Evolutionary conservation across 2,113 vertebrate species (phyloP).

Genomic region (Anthoscopus minutus): DNA sequence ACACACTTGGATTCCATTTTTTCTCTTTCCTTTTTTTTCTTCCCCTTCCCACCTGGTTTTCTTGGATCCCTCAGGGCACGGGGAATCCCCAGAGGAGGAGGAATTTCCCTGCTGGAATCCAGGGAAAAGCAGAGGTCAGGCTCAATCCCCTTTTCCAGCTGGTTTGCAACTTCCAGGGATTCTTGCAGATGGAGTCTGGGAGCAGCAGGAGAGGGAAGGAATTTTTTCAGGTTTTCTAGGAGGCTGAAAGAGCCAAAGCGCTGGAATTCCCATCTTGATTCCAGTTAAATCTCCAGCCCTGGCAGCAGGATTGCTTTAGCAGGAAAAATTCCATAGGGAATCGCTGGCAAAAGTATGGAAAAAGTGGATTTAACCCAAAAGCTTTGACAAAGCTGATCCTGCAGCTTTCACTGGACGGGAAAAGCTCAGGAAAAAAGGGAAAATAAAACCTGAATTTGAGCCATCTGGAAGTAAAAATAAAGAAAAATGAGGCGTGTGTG

Average conservation of each 20-base stretch:
- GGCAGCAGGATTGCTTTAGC: background rate
- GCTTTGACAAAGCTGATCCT: background rate
- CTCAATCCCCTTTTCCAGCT: background rate
- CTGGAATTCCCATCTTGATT: background rate
- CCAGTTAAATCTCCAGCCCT: background rate
- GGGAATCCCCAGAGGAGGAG: background rate
- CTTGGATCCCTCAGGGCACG: accelerated
- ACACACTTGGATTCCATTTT: too few relatives aligned
- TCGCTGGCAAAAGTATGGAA: accelerated
- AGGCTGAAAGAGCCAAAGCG: background rate
- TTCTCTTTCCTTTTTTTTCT: background rate
- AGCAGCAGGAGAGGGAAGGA: background rate
- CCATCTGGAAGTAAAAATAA: background rate
- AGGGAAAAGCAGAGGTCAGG: background rate
- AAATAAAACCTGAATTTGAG: background rate
- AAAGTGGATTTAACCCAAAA: background rate
- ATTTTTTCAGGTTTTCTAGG: background rate
- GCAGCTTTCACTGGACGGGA: background rate
- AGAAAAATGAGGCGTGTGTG: accelerated
- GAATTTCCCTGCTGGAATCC: background rate
- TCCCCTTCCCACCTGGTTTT: background rate
- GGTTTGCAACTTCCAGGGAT: background rate
- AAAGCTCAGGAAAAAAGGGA: background rate
- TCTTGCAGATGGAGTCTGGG: background rate
- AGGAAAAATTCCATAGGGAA: background rate